These are phyloP conservation scores for Drosophila parabipectinata DNA, from an alignment of 1,140 invertebrate genomes.

Conservation along the genomic window DNA sequence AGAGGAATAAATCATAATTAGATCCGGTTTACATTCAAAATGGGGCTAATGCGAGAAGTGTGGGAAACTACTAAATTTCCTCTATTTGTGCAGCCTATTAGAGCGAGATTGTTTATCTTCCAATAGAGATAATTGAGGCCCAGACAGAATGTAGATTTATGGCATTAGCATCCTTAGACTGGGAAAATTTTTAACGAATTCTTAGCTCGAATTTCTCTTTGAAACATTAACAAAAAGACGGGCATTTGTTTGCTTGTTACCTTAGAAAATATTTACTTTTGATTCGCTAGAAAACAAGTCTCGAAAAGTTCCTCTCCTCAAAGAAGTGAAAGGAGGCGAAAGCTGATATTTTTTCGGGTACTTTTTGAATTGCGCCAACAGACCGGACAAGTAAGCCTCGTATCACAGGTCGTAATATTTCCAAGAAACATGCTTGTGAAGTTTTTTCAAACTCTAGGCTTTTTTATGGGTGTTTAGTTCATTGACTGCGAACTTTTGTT, in stretches of 20 bases:
- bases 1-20: conserved; percentile 44
- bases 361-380: conserved; percentile 1
- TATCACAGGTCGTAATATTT: conserved; percentile 1
- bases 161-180: conserved; percentile 14
- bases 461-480: conserved; percentile 11
- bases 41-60: conserved; percentile 26
- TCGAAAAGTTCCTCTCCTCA: conserved; percentile 2
- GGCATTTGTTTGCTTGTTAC: not conserved
- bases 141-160: conserved; percentile 8
- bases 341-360: conserved; percentile 2
- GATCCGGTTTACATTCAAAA: conserved; percentile 24
- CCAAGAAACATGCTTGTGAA: conserved; percentile 6
- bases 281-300: conserved; percentile 3
- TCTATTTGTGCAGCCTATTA: conserved; percentile 19
- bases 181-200: not conserved
- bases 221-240: not conserved
- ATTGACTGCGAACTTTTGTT: conserved; percentile 13
- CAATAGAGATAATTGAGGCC: conserved; percentile 16
- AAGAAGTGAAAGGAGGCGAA: conserved; percentile 3
- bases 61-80: conserved; percentile 21
- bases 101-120: conserved; percentile 1
- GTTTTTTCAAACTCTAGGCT: not conserved
- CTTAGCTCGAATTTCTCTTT: not conserved
- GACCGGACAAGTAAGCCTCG: not conserved
- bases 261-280: not conserved